A percentile compares a stretch with the other conserved stretches of the same genome.
Evolutionary conservation across 2,888 invertebrate genomes (phyloP).

Genomic region (Torymus auratus): DNA sequence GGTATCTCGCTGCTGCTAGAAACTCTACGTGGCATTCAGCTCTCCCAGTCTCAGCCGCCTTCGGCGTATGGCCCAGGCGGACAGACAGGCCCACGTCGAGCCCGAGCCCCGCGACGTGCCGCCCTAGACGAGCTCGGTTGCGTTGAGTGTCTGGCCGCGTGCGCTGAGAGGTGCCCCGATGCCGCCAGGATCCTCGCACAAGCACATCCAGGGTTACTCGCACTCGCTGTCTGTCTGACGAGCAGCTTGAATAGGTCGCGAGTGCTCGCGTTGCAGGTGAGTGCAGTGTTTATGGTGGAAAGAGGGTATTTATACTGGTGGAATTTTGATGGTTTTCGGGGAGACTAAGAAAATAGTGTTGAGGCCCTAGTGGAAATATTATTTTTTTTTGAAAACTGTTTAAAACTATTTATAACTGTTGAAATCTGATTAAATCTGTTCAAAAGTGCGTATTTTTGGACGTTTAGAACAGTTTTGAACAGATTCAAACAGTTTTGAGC

Average conservation of each 20-base stretch:
- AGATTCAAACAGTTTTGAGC: too few species aligned
- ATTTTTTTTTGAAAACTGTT: too few species aligned
- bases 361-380: too few species aligned
- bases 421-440: too few species aligned
- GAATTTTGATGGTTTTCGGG: too few species aligned
- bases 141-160: conserved; percentile 90
- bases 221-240: conserved; percentile 91
- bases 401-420: too few species aligned
- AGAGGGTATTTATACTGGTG: not conserved
- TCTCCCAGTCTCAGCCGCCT: conserved; percentile 82
- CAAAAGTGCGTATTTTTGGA: too few species aligned
- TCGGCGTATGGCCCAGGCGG: conserved; percentile 66
- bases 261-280: conserved; percentile 90
- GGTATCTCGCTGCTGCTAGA: conserved; percentile 91
- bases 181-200: conserved; percentile 86
- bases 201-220: conserved; percentile 89
- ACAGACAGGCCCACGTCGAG: conserved; percentile 70
- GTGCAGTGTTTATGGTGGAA: not conserved
- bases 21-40: conserved; percentile 90
- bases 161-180: conserved; percentile 88
- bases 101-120: conserved; percentile 79
- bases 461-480: too few species aligned
- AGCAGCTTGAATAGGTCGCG: conserved; percentile 91
- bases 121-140: conserved; percentile 92
- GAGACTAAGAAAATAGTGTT: too few species aligned